Base-by-base conservation (phyloP, 2,888 invertebrate species). In the Trimorus sp. region DNA sequence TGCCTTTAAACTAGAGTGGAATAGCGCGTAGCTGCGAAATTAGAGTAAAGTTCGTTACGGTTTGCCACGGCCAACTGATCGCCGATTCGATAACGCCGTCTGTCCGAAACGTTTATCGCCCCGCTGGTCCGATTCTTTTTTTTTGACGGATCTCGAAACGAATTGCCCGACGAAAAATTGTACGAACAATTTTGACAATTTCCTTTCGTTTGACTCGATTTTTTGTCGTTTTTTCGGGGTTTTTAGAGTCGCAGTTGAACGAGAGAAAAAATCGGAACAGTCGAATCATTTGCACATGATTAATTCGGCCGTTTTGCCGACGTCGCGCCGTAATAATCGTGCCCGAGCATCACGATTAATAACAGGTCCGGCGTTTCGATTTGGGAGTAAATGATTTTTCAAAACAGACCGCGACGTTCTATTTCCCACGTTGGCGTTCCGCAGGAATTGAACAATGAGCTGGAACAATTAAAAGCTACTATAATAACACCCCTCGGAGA, bases 381-480 rank as follows among this genome's bases (percentile, higher is more conserved):
- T 79, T 56, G 37, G 38, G 74, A 40, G 38, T 70, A 80, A 80
- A 80, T 81, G 73, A 73, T 81, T 81, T 71, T 77, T 76, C 65
- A 73, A 73, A 68, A 65, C 73, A 69, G 59, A 74, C 60, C 68
- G 58, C 66, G 65, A 71, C 15, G 62, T 63, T 56, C 73, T 62
- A 81, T 82, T 88, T 88, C 88, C 85, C 88, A 88, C 88, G 85
- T 86, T 83, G 59, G 66, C 84, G 85, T 79, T 71, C 48, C 70
- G 48, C 59, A 53, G 62, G 58, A 82, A 63, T 83, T 75, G 75
- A 77, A 82, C 76, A 75, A 62, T 82, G 69, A 74, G 85, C 73
- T 85, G 83, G 89, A 89, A 89, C 89, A 89, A 89, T 89, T 89
- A 89, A 89, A 89, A 88, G 84, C 85, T 87, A 85, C 86, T 88